phyloP scores from a whole-genome alignment of 2,113 vertebrate species.

The Lycaon pictus region DNA sequence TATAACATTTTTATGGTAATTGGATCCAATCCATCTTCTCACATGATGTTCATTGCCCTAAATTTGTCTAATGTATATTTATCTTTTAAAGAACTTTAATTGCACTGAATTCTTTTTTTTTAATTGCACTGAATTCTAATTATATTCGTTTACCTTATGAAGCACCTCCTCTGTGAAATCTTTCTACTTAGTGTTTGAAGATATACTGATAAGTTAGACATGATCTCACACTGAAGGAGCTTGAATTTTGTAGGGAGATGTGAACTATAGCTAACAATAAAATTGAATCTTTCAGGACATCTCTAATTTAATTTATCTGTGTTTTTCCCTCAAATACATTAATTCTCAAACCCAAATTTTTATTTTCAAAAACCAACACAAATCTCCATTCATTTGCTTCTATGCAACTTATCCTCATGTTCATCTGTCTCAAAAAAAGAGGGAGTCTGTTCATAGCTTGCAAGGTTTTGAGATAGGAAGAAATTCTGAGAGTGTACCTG shows the following conservation, averaged over 20 bases:
- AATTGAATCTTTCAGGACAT: background rate
- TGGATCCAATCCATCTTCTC: constrained; percentile 36
- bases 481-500: background rate
- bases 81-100: constrained; percentile 67
- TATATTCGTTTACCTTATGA: constrained; percentile 64
- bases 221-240: background rate
- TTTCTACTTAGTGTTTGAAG: background rate
- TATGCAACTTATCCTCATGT: background rate
- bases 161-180: constrained; percentile 51
- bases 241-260: constrained; percentile 9
- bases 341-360: background rate
- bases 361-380: constrained; percentile 48
- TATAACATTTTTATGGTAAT: constrained; percentile 50
- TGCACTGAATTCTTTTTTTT: constrained; percentile 54
- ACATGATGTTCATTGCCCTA: constrained; percentile 45
- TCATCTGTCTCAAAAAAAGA: background rate
- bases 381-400: background rate
- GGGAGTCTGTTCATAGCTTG: background rate
- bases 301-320: background rate
- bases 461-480: background rate
- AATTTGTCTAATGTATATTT: constrained; percentile 64
- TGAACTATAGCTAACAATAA: background rate
- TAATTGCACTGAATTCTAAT: constrained; percentile 70
- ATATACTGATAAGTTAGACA: background rate
- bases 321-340: background rate